Evolutionary conservation across 2,113 vertebrate species (phyloP).

Genomic region (Neolamprologus caudopunctatus): DNA sequence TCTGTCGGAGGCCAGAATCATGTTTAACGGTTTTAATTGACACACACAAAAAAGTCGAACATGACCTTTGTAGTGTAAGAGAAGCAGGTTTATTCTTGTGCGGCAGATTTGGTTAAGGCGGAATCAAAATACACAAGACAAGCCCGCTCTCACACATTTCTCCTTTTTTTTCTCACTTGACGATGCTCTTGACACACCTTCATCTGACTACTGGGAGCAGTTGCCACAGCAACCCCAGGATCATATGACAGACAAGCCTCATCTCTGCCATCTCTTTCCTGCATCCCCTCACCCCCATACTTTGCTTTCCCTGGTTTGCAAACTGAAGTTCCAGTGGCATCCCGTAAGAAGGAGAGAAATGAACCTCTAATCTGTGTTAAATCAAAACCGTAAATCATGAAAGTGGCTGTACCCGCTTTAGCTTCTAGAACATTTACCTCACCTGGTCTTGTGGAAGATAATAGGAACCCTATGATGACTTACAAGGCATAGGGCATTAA

Average conservation of each 20-base stretch:
- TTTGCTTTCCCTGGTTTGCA: neutral
- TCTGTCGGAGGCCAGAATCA: neutral
- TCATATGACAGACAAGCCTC: slow-evolving; percentile 45
- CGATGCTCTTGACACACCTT: slow-evolving; percentile 10
- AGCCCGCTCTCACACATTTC: neutral
- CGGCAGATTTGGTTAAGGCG: neutral
- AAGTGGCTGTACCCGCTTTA: neutral
- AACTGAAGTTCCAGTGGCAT: neutral
- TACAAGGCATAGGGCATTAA: neutral
- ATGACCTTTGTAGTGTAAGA: neutral
- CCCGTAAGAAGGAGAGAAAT: neutral
- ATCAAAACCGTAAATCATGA: neutral
- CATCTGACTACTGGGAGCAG: slow-evolving; percentile 12
- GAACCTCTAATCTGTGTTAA: neutral
- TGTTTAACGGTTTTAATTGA: neutral
- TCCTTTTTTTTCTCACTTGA: neutral
- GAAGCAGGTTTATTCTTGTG: neutral
- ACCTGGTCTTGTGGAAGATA: neutral
- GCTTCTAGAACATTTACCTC: neutral
- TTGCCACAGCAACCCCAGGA: slow-evolving; percentile 53
- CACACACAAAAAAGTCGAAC: neutral
- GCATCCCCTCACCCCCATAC: neutral
- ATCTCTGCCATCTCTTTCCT: neutral
- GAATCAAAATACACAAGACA: neutral
- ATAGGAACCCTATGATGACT: neutral